phyloP scores from a whole-genome alignment of 1,140 invertebrate genomes.

The Lucilia sericata region DNA sequence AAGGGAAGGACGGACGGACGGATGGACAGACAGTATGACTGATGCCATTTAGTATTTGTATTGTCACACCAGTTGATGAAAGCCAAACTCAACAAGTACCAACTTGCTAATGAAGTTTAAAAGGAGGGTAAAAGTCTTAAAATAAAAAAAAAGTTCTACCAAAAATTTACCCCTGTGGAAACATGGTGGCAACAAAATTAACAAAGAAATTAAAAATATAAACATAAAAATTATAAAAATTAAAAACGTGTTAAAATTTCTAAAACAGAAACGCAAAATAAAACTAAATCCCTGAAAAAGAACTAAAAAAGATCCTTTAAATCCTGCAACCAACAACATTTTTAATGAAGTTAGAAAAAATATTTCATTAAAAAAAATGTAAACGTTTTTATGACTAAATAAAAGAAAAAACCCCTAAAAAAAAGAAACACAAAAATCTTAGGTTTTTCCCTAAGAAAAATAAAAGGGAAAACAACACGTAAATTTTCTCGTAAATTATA shows the following conservation, averaged over 20 bases:
- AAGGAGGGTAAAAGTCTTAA: neutral
- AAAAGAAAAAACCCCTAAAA: slow-evolving; percentile 3
- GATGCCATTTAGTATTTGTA: no score
- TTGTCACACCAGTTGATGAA: slow-evolving; percentile 13
- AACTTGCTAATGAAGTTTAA: slow-evolving; percentile 8
- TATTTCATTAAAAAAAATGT: neutral
- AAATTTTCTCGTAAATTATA: slow-evolving; percentile 46
- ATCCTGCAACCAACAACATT: neutral
- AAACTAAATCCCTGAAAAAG: neutral
- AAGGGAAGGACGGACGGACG: no score
- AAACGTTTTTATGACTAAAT: neutral
- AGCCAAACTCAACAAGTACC: slow-evolving; percentile 30
- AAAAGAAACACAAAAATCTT: neutral
- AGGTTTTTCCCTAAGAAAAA: neutral
- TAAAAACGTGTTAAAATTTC: slow-evolving; percentile 66
- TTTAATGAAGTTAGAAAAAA: slow-evolving; percentile 40
- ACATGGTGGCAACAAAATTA: slow-evolving; percentile 33
- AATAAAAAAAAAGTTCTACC: slow-evolving; percentile 4
- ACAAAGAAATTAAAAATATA: slow-evolving; percentile 47
- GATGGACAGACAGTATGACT: no score
- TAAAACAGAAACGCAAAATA: slow-evolving; percentile 25
- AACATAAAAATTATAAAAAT: slow-evolving; percentile 66
- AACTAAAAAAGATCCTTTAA: neutral
- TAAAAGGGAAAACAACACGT: slow-evolving; percentile 43
- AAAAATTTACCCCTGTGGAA: neutral